Conservation (phyloP, 2,888 invertebrate genomes). For the Myopa tessellatipennis region DNA sequence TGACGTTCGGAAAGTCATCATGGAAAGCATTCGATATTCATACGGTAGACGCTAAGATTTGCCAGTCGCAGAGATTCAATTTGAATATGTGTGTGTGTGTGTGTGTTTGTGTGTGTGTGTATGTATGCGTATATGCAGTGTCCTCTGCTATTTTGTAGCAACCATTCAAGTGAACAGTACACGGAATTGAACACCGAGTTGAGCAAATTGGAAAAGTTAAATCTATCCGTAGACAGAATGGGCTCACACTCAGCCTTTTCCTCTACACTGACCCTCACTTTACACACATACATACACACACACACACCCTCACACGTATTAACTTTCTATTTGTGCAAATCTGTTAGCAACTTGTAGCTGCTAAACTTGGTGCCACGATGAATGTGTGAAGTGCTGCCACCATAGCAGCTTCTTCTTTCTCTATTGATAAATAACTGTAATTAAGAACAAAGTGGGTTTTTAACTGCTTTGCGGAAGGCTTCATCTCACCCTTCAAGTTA, state of each 20-base stretch:
- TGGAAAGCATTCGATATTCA: not conserved
- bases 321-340: constrained; percentile 18
- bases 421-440: constrained; percentile 58
- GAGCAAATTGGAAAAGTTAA: constrained; percentile 39
- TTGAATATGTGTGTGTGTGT: not conserved
- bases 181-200: constrained; percentile 30
- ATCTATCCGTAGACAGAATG: constrained; percentile 16
- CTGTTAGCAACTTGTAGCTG: constrained; percentile 29
- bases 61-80: constrained; percentile 5
- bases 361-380: not conserved
- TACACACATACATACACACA: not conserved
- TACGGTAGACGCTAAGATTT: not conserved
- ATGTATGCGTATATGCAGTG: not conserved
- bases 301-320: not conserved
- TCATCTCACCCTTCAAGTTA: too few species aligned
- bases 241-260: constrained; percentile 14
- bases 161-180: constrained; percentile 3
- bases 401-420: constrained; percentile 24
- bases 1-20: constrained; percentile 17
- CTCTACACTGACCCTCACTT: not conserved
- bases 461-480: not conserved
- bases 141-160: not conserved
- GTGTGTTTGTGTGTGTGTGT: not conserved
- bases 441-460: not conserved
- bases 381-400: not conserved